These are phyloP conservation scores for Atrina japonica DNA, from an alignment of 2,888 invertebrate genomes.

Conservation along the genomic window DNA sequence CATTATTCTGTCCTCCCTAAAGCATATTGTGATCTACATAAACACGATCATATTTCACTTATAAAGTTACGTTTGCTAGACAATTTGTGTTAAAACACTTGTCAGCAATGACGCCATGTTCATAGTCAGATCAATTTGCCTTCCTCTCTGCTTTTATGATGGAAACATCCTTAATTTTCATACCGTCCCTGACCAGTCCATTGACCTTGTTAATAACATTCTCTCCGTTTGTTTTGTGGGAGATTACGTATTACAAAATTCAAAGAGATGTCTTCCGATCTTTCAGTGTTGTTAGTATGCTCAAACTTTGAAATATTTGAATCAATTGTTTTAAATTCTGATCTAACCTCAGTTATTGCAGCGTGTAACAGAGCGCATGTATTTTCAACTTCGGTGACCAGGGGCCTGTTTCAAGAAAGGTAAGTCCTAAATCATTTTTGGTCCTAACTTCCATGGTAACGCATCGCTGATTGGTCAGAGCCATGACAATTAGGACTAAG, in stretches of 20 bases:
- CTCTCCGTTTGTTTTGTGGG: slow-evolving; percentile 24
- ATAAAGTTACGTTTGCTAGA: no score
- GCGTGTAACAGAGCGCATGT: not conserved
- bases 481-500: no score
- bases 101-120: no score
- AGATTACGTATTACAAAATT: slow-evolving; percentile 28
- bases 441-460: no score
- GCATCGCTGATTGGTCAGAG: no score
- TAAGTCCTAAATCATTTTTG: no score
- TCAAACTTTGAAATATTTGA: not conserved
- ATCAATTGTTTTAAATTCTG: not conserved
- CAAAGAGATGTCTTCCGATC: slow-evolving; percentile 5
- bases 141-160: slow-evolving; percentile 18
- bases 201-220: slow-evolving; percentile 19
- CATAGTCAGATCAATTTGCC: not conserved
- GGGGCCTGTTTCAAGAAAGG: no score
- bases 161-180: slow-evolving; percentile 19
- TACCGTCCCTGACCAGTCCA: slow-evolving; percentile 25
- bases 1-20: no score
- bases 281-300: not conserved
- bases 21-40: no score
- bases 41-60: no score
- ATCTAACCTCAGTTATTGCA: not conserved
- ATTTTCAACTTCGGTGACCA: slow-evolving; percentile 7
- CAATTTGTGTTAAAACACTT: no score